phyloP scores from a whole-genome alignment of 2,113 vertebrate species.

The Hippocampus guttulatus region DNA sequence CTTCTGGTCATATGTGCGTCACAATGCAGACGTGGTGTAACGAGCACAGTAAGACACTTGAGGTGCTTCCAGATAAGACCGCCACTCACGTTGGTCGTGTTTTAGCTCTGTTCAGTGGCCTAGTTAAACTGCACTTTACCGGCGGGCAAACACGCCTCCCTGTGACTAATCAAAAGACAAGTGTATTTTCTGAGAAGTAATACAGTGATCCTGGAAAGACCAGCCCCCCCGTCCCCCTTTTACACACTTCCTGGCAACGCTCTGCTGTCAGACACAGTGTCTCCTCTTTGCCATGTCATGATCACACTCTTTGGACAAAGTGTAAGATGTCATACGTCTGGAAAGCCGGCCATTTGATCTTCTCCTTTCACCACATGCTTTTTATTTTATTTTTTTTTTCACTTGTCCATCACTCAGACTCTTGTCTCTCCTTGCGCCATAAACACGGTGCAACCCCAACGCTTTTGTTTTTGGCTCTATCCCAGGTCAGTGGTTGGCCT shows the following conservation, averaged over 20 bases:
- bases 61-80: slow-evolving; percentile 1
- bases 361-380: slow-evolving; percentile 7
- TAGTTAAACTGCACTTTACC: slow-evolving; percentile 18
- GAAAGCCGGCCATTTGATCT: slow-evolving; percentile 4
- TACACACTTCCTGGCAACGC: slow-evolving; percentile 32
- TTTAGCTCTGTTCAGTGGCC: slow-evolving; percentile 7
- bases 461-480: slow-evolving; percentile 33
- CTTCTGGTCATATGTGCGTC: not conserved
- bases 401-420: slow-evolving; percentile 11
- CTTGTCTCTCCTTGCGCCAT: slow-evolving; percentile 18
- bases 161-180: slow-evolving; percentile 44
- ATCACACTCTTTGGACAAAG: slow-evolving; percentile 2
- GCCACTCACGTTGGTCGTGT: not conserved
- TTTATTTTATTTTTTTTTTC: not conserved
- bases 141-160: slow-evolving; percentile 11
- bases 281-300: slow-evolving; percentile 16
- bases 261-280: slow-evolving; percentile 6
- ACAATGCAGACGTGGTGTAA: not conserved
- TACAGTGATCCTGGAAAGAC: slow-evolving; percentile 32
- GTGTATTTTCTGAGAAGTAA: slow-evolving; percentile 27
- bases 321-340: not conserved
- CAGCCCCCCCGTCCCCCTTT: slow-evolving; percentile 4
- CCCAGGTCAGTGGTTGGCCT: slow-evolving; percentile 62
- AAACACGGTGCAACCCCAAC: slow-evolving; percentile 21
- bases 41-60: not conserved